These are phyloP conservation scores for Drosophila siamana DNA, from an alignment of 2,888 invertebrate species.

Conservation along the genomic window DNA sequence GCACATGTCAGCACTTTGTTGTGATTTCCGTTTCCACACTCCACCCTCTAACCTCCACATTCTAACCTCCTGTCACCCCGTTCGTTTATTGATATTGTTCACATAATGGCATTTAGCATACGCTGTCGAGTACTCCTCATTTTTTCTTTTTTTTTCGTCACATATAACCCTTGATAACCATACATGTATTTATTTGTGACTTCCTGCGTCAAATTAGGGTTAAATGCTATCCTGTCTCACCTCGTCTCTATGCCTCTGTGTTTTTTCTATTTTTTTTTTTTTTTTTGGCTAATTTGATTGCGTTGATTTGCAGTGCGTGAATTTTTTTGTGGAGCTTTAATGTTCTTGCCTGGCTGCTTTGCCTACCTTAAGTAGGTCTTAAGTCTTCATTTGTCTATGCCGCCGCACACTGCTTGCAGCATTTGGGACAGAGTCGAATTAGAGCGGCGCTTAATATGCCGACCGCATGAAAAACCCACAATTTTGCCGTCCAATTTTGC, in stretches of 20 bases:
- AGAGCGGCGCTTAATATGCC: slow-evolving; percentile 72
- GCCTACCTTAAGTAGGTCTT: slow-evolving; percentile 66
- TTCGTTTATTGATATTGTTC: slow-evolving; percentile 74
- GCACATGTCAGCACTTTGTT: slow-evolving; percentile 84
- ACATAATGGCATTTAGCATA: slow-evolving; percentile 75
- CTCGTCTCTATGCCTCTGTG: slow-evolving; percentile 2
- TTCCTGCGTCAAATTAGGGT: slow-evolving; percentile 79
- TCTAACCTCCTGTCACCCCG: slow-evolving; percentile 44
- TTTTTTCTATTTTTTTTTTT: too few species aligned
- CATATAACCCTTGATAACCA: slow-evolving; percentile 71
- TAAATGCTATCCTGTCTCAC: slow-evolving; percentile 50
- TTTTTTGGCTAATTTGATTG: slow-evolving; percentile 64
- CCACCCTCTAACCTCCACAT: slow-evolving; percentile 8
- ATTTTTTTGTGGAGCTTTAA: slow-evolving; percentile 45
- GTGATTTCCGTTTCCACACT: slow-evolving; percentile 81
- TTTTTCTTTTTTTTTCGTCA: slow-evolving; percentile 35
- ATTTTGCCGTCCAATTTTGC: slow-evolving; percentile 78
- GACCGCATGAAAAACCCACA: slow-evolving; percentile 79
- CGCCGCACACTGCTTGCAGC: slow-evolving; percentile 1
- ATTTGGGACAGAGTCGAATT: slow-evolving; percentile 30
- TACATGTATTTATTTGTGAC: slow-evolving; percentile 77
- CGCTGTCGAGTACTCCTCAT: slow-evolving; percentile 40
- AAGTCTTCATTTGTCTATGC: slow-evolving; percentile 76
- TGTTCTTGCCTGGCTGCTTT: slow-evolving; percentile 50
- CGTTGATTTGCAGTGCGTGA: slow-evolving; percentile 37